Base-by-base conservation (phyloP, 2,797 vertebrate species). In the Poecilia picta region DNA sequence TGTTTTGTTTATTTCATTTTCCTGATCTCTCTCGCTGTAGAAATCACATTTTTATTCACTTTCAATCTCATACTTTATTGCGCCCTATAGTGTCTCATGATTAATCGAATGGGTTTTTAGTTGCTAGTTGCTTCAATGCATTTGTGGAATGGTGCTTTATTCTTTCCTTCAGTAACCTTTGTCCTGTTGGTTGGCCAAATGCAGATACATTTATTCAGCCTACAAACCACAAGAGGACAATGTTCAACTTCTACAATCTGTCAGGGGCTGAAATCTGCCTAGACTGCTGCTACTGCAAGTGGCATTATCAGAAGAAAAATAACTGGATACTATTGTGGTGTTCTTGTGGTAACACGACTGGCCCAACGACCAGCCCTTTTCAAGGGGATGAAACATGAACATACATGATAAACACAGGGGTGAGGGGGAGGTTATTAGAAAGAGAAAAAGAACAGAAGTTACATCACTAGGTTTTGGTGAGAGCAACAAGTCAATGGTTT, bases 1-100 rank as follows among this genome's bases (percentile, higher is more conserved):
- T 66, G 45, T 28, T 85, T 33, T 83, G 15, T 68, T 76, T 51
- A 0, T 39, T 59, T 45, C 1, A 68, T 68, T 68, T 41, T 68
- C 36, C 64, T 7, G 20, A 39, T 39, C 46, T 28, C 53, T 43
- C 33, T 59, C 4, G 46, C 4, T 36, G 23, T n/a, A 12, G n/a
- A 8, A 47, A 18, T 43, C 10, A 2, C 12, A 72, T 31, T 49
- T 31, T 47, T 18, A 31, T 47, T 11, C 13, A 8, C 28, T 72
- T 72, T 47, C n/a, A 33, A 3, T 41, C 39, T 70, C 23, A 12
- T n/a, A 70, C 4, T 5, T 68, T 41, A 68, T 25, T 18, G 62
- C 3, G 18, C 33, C 1, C 10, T 39, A 23, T 5, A 11, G 10
- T 25, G 20, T 68, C 31, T 33, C 36, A 23, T 68, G 15, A 39